Evolutionary conservation across 2,113 vertebrate genomes (phyloP), one percentile per base, ranked within the genome.

Genomic region (Solea solea): DNA sequence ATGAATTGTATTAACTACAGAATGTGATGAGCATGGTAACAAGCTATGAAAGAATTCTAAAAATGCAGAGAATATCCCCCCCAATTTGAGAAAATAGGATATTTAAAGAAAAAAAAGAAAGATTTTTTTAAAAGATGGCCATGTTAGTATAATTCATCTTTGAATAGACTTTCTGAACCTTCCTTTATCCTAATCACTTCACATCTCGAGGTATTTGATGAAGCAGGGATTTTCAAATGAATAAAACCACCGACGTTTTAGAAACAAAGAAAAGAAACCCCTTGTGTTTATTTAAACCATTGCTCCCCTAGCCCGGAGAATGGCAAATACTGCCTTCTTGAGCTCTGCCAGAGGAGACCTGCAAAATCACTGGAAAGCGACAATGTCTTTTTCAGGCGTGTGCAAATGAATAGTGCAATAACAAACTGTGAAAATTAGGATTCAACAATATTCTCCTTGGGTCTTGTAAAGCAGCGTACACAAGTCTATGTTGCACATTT

Each of bases 181-280:
- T 21, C 21, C 21, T 21, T 21, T 21, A 21, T 69, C 60, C 52
- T 67, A 66, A 75, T 64, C 76, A 21, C 21, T 80, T n/a, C n/a
- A n/a, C n/a, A n/a, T n/a, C n/a, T n/a, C n/a, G n/a, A n/a, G n/a
- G n/a, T n/a, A n/a, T n/a, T 76, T 75, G 25, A 89, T 87, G 69
- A 39, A 78, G 74, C 64, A 78, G 77, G 55, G 65, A 49, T 75
- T 76, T 72, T 21, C 21, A 21, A 21, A 21, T 21, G 21, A 21
- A 21, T 64, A 72, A 84, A 78, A 81, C 68, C 40, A 74, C 59
- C 52, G 52, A 62, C 56, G 66, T 72, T 78, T 28, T 21, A 64
- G 25, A 73, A 8, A 45, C 40, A 58, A 58, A 54, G 3, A 42
- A 64, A 64, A 55, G 2, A 69, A 42, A 59, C 16, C 34, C 60